Evolutionary conservation across 2,888 invertebrate species (phyloP).

Genomic region (Drosophila acutilabella): DNA sequence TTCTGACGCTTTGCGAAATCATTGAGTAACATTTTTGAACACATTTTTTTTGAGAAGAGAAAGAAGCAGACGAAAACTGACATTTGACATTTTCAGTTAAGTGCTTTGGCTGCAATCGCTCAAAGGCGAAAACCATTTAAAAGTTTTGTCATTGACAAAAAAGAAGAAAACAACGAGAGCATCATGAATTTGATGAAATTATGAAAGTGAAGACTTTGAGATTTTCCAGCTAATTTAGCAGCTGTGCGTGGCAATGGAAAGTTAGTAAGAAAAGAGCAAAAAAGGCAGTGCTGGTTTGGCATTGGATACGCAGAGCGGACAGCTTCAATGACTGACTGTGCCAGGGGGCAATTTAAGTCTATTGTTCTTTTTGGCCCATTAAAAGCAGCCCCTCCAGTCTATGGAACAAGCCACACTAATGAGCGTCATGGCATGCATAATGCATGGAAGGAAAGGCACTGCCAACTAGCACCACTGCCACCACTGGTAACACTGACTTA

Average conservation of each 20-base stretch:
- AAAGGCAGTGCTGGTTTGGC: slow-evolving; percentile 18
- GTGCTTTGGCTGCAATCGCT: slow-evolving; percentile 72
- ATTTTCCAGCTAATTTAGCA: slow-evolving; percentile 60
- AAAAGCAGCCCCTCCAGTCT: slow-evolving; percentile 37
- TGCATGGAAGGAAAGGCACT: slow-evolving; percentile 49
- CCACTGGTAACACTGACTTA: slow-evolving; percentile 25
- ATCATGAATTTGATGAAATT: slow-evolving; percentile 51
- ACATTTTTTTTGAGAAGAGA: slow-evolving; percentile 1
- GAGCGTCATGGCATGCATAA: slow-evolving; percentile 77
- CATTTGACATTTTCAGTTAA: slow-evolving; percentile 72
- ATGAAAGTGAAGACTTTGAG: slow-evolving; percentile 47
- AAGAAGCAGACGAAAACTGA: slow-evolving; percentile 38
- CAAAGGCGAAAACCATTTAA: slow-evolving; percentile 66
- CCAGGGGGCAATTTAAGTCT: slow-evolving; percentile 58
- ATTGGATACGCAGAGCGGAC: slow-evolving; percentile 34
- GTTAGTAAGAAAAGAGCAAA: slow-evolving; percentile 3
- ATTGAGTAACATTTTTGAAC: slow-evolving; percentile 30
- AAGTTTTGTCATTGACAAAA: slow-evolving; percentile 69
- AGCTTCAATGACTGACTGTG: slow-evolving; percentile 32
- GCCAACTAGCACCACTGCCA: slow-evolving; percentile 18
- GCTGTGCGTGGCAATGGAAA: slow-evolving; percentile 51
- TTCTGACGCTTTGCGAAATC: slow-evolving; percentile 48
- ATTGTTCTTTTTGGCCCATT: slow-evolving; percentile 73
- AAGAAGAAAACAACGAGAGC: slow-evolving; percentile 7
- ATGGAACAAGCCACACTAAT: slow-evolving; percentile 63